phyloP scores from a whole-genome alignment of 2,888 invertebrate species.

The Orthosia gothica region DNA sequence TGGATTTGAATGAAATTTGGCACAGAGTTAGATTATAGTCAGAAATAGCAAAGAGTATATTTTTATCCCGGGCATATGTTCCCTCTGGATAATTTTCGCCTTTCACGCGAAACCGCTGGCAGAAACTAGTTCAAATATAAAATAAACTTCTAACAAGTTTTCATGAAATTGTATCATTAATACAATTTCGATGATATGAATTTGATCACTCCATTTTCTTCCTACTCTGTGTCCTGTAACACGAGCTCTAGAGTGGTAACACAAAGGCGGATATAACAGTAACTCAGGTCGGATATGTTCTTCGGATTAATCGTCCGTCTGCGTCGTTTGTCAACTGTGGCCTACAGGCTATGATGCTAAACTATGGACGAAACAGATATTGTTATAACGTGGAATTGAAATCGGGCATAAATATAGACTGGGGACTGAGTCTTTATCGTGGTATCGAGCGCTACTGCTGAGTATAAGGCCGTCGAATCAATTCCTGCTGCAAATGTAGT shows the following conservation, averaged over 20 bases:
- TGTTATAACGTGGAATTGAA: conserved; percentile 11
- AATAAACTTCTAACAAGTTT: not conserved
- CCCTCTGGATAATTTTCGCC: no score
- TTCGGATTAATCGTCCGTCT: conserved; percentile 58
- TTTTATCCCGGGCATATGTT: no score
- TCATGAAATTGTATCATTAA: not conserved
- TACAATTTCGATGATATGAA: no score
- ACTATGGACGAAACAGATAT: conserved; percentile 31
- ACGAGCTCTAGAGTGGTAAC: conserved; percentile 36
- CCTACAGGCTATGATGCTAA: not conserved
- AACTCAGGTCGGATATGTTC: conserved; percentile 62
- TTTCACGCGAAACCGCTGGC: no score
- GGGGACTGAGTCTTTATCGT: no score
- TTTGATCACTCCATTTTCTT: conserved; percentile 8
- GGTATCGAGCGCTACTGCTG: no score
- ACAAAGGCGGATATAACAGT: conserved; percentile 64
- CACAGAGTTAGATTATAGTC: no score
- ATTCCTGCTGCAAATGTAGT: no score
- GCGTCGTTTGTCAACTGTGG: conserved; percentile 52
- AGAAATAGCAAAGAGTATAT: no score
- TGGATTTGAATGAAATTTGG: no score
- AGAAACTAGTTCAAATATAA: not conserved
- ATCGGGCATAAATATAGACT: not conserved
- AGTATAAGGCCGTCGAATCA: no score
- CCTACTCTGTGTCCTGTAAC: conserved; percentile 5